Conservation (phyloP, 2,797 vertebrate genomes). For the Oreochromis mossambicus region DNA sequence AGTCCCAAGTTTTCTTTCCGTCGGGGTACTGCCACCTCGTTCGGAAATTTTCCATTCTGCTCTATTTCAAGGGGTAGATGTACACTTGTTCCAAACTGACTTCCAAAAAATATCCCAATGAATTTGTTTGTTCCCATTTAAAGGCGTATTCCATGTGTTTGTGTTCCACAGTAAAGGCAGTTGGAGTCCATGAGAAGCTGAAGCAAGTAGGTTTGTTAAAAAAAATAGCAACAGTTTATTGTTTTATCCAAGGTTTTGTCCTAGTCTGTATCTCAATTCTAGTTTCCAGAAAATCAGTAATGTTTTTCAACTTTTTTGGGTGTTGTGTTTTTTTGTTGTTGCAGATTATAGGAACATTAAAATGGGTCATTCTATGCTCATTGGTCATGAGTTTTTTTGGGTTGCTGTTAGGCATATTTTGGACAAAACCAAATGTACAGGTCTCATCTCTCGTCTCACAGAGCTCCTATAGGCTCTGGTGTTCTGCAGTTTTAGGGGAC, state of each 20-base stretch:
- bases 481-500: conserved; percentile 30
- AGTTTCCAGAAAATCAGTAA: neutral
- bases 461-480: neutral
- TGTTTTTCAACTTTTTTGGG: neutral
- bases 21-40: neutral
- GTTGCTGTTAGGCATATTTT: neutral
- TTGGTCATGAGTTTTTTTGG: neutral
- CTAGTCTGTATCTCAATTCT: neutral
- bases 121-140: conserved; percentile 3
- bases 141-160: neutral
- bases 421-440: neutral
- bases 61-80: neutral
- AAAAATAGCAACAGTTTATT: neutral
- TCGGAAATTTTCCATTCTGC: conserved; percentile 1
- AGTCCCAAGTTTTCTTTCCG: neutral
- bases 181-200: neutral
- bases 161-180: neutral
- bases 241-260: neutral
- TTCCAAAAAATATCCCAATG: conserved; percentile 2
- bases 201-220: neutral
- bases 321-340: neutral
- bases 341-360: neutral
- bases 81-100: neutral
- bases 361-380: neutral
- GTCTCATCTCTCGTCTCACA: neutral